phyloP scores from a whole-genome alignment of 2,888 invertebrate species.

The Drosophila recens region DNA sequence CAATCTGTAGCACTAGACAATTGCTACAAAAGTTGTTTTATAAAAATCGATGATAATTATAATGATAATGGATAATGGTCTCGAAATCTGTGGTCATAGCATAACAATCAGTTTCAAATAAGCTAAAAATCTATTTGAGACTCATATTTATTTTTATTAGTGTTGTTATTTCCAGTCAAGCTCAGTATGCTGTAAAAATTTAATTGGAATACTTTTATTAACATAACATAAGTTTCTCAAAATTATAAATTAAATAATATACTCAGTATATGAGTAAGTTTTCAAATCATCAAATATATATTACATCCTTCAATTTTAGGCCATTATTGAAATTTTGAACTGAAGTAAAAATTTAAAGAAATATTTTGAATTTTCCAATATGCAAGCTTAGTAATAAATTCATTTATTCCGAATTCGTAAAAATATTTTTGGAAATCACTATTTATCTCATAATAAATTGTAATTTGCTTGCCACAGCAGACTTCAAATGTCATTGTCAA shows the following conservation, averaged over 20 bases:
- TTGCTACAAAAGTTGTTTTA: not conserved
- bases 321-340: no score
- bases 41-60: not conserved
- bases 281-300: no score
- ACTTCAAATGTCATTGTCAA: not conserved
- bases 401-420: no score
- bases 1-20: conserved; percentile 8
- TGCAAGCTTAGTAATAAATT: no score
- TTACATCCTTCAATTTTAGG: no score
- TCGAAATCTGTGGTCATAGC: not conserved
- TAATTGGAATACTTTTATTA: not conserved
- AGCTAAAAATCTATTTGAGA: conserved; percentile 30
- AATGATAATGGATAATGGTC: not conserved
- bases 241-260: no score
- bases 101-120: conserved; percentile 1
- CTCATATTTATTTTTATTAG: not conserved
- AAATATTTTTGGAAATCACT: no score
- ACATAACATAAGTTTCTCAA: no score
- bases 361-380: no score
- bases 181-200: conserved; percentile 2
- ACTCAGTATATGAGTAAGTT: no score
- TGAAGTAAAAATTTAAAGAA: no score
- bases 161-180: conserved; percentile 4
- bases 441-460: no score
- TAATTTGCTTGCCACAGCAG: not conserved